phyloP scores from a whole-genome alignment of 2,888 invertebrate species.

The Smittia sp. region DNA sequence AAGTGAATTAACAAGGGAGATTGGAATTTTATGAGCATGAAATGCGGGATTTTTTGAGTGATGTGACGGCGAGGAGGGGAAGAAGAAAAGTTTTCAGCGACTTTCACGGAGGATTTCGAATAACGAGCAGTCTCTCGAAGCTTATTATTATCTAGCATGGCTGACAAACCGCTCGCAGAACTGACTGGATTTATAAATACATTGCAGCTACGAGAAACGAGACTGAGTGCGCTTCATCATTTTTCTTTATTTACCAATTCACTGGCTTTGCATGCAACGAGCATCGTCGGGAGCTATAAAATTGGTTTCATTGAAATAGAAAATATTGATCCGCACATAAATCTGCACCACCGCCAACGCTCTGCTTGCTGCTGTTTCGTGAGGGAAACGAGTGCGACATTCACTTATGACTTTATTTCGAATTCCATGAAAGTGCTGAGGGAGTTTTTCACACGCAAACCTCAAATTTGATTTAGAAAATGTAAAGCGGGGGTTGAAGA shows the following conservation, averaged over 20 bases:
- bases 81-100: too few relatives aligned
- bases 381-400: neutral
- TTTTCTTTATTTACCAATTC: neutral
- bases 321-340: conserved; percentile 9
- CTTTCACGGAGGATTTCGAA: too few relatives aligned
- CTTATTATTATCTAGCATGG: too few relatives aligned
- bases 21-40: neutral
- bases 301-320: conserved; percentile 5
- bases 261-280: neutral
- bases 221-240: neutral
- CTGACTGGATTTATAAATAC: too few relatives aligned
- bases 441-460: conserved; percentile 1
- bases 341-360: neutral
- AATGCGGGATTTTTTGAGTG: too few relatives aligned
- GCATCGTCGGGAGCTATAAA: neutral
- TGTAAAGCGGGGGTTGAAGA: neutral
- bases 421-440: neutral
- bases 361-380: neutral
- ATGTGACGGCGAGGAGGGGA: too few relatives aligned
- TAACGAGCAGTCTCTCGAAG: too few relatives aligned
- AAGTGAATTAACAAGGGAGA: neutral
- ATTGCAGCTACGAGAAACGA: too few relatives aligned
- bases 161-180: too few relatives aligned
- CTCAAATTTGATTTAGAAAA: neutral
- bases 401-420: neutral